These are phyloP conservation scores for Epizoanthus ramosus DNA, from an alignment of 92 coral and sea anemone species.

Conservation along the genomic window DNA sequence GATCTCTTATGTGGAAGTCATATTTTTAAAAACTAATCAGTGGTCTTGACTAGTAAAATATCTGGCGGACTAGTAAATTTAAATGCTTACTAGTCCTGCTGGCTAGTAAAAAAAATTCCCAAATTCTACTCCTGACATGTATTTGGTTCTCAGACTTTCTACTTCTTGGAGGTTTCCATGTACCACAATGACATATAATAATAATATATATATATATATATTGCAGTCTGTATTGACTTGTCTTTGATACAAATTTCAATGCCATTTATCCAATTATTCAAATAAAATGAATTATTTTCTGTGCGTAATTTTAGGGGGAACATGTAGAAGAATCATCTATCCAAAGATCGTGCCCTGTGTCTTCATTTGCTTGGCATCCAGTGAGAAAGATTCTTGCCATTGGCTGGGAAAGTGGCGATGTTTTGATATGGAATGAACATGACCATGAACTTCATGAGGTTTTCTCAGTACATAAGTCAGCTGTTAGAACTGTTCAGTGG, in stretches of 20 bases:
- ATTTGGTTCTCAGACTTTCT: too few species aligned
- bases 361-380: conserved; percentile 93
- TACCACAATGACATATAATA: too few species aligned
- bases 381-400: conserved; percentile 92
- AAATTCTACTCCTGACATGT: too few species aligned
- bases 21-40: too few species aligned
- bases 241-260: neutral
- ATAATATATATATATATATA: too few species aligned
- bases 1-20: too few species aligned
- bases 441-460: conserved; percentile 91
- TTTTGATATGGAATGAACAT: conserved; percentile 95
- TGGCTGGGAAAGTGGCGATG: conserved; percentile 96
- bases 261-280: neutral
- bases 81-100: too few species aligned
- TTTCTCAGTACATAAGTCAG: conserved; percentile 73
- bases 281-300: neutral
- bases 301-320: conserved; percentile 70
- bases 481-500: conserved; percentile 73
- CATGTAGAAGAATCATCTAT: conserved; percentile 93
- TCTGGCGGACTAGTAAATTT: too few species aligned
- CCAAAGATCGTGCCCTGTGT: conserved; percentile 84
- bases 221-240: neutral
- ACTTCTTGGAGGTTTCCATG: too few species aligned
- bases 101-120: too few species aligned
- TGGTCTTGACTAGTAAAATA: too few species aligned